phyloP scores from a whole-genome alignment of 2,797 vertebrate genomes.

The Lepus townsendii region DNA sequence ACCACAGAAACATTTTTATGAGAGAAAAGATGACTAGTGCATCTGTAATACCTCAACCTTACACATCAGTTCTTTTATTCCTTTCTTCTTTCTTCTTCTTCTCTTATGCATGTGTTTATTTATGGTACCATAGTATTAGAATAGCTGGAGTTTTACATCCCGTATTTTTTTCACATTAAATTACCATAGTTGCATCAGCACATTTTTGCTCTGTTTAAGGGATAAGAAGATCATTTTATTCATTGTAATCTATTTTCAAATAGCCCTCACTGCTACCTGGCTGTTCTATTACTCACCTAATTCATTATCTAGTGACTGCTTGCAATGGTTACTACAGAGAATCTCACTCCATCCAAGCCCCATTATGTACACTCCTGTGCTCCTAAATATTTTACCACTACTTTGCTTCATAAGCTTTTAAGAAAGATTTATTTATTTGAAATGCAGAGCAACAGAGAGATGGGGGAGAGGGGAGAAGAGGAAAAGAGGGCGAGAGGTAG shows the following conservation, averaged over 20 bases:
- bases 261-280: background rate
- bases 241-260: constrained; percentile 15
- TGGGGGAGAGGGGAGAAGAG: too few relatives aligned
- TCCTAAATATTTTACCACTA: background rate
- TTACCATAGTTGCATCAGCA: background rate
- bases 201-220: background rate
- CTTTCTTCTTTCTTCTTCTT: background rate
- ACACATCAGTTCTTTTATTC: background rate
- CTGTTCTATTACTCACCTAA: background rate
- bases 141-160: background rate
- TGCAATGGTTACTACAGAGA: background rate
- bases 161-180: constrained; percentile 46
- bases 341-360: background rate
- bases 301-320: background rate
- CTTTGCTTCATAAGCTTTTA: background rate
- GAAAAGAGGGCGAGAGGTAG: too few relatives aligned
- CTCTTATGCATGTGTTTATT: background rate
- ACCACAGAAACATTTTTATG: background rate
- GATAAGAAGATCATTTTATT: background rate
- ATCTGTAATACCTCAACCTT: background rate
- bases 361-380: background rate
- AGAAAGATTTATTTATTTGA: too few relatives aligned
- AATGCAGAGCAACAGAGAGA: too few relatives aligned
- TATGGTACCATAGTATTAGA: background rate
- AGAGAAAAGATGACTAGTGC: background rate